These are phyloP conservation scores for Globodera rostochiensis DNA, from an alignment of 1,140 invertebrate genomes.

Conservation along the genomic window DNA sequence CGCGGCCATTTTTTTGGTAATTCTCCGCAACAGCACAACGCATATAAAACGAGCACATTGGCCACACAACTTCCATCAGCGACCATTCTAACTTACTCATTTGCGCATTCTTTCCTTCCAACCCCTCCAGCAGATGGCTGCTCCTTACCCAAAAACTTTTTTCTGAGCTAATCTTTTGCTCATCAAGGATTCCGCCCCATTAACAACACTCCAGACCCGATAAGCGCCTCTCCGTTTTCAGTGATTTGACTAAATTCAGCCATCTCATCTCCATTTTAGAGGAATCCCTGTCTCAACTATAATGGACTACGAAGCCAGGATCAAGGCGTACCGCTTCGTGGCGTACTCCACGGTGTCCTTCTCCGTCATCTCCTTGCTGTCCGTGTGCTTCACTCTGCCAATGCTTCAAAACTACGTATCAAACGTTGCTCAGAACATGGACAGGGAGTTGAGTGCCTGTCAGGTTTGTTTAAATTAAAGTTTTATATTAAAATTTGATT, in stretches of 20 bases:
- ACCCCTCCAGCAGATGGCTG: background rate
- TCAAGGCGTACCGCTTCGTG: slow-evolving; percentile 57
- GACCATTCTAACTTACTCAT: background rate
- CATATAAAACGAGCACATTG: background rate
- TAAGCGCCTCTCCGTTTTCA: background rate
- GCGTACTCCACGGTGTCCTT: slow-evolving; percentile 54
- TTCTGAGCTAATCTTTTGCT: background rate
- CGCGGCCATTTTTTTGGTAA: background rate
- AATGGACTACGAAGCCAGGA: slow-evolving; percentile 50
- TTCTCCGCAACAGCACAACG: background rate
- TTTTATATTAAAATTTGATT: slow-evolving; percentile 10
- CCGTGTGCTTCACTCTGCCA: slow-evolving; percentile 61
- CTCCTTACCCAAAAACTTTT: background rate
- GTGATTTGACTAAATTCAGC: too few relatives aligned
- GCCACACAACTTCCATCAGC: background rate
- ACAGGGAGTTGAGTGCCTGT: slow-evolving; percentile 55
- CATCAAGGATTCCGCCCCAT: background rate
- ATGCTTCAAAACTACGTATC: slow-evolving; percentile 63
- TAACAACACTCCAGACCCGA: background rate
- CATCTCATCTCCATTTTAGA: too few relatives aligned
- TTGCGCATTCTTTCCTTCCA: background rate
- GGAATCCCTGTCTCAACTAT: too few relatives aligned
- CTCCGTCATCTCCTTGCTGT: slow-evolving; percentile 48
- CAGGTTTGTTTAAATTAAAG: slow-evolving; percentile 55
- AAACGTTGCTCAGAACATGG: slow-evolving; percentile 58